These are phyloP conservation scores for Meles meles DNA, from an alignment of 2,113 vertebrate species.

Conservation along the genomic window DNA sequence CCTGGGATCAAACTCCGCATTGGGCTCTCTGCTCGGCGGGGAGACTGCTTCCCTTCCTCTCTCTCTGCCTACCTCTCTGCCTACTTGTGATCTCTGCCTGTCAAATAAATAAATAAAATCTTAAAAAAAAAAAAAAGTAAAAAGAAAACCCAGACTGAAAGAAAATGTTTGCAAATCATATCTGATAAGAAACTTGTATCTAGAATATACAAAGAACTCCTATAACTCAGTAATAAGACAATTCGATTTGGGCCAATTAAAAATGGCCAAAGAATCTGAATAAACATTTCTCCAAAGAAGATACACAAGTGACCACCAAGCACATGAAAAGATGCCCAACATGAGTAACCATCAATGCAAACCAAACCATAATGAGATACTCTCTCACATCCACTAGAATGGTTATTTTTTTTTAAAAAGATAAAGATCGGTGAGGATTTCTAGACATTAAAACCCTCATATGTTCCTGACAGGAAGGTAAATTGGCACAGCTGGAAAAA, in stretches of 20 bases:
- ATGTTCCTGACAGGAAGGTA: not conserved
- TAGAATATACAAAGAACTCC: not conserved
- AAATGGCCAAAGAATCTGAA: not conserved
- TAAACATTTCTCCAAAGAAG: not conserved
- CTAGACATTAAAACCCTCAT: not conserved
- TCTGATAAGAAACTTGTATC: not conserved
- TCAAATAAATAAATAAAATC: too few relatives aligned
- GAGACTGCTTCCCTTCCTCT: too few relatives aligned
- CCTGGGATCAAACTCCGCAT: too few relatives aligned
- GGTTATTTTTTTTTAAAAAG: not conserved
- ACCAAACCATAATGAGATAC: not conserved
- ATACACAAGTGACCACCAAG: not conserved
- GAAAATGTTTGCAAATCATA: not conserved
- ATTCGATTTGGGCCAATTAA: not conserved
- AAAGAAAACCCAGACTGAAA: not conserved
- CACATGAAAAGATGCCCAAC: not conserved
- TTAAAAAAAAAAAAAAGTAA: not conserved
- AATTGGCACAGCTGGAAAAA: not conserved
- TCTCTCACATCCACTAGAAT: not conserved
- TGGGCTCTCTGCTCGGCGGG: too few relatives aligned
- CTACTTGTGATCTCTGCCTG: too few relatives aligned
- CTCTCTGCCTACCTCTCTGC: too few relatives aligned
- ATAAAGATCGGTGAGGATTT: not conserved
- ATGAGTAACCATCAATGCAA: not conserved
- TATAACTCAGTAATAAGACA: not conserved